Conservation (phyloP, 2,113 vertebrate species). For the Chloropsis cyanopogon region DNA sequence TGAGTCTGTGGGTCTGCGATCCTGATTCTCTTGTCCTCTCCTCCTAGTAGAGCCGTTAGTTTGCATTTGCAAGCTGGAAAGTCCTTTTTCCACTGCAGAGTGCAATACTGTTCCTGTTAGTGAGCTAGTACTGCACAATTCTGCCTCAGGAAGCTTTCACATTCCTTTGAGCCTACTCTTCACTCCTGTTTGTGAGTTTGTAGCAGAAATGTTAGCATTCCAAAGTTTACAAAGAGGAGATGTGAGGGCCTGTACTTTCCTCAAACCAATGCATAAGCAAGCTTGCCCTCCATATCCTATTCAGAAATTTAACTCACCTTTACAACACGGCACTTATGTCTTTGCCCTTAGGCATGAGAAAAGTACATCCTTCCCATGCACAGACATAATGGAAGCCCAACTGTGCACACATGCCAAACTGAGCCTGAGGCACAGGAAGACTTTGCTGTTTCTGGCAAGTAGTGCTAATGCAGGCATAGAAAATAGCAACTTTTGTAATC, state of each 20-base stretch:
- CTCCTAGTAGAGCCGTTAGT: neutral
- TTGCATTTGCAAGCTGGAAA: neutral
- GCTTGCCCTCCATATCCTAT: neutral
- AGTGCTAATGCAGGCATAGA: neutral
- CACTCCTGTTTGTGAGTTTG: neutral
- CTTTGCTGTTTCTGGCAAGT: neutral
- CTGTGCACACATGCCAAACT: neutral
- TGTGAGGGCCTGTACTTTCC: neutral
- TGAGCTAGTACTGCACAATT: neutral
- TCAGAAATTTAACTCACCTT: neutral
- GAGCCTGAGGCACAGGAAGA: neutral
- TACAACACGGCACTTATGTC: neutral
- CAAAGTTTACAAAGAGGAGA: neutral
- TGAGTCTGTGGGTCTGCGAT: neutral
- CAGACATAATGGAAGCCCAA: fast-evolving
- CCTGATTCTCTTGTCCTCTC: neutral
- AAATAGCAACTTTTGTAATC: neutral
- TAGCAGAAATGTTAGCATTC: neutral
- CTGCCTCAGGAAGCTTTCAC: neutral
- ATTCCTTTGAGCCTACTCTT: neutral
- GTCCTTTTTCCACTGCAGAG: neutral
- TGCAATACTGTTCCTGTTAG: neutral
- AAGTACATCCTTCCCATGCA: neutral
- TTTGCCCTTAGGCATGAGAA: neutral
- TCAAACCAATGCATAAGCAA: neutral